phyloP scores from a whole-genome alignment of 2,113 vertebrate genomes.

The Rhinoderma darwinii region DNA sequence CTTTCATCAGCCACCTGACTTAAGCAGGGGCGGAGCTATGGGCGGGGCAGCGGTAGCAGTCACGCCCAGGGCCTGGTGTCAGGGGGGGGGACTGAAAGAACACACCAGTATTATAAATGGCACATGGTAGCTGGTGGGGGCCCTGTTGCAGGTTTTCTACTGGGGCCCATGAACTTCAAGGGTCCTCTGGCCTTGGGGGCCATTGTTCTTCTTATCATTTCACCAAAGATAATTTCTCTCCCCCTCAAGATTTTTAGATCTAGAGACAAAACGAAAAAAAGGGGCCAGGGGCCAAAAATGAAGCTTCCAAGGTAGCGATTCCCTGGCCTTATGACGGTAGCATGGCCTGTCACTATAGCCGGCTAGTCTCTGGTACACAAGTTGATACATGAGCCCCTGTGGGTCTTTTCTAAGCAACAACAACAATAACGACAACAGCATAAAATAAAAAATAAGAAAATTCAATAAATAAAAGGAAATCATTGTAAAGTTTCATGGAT shows the following conservation, averaged over 20 bases:
- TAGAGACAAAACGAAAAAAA: background rate
- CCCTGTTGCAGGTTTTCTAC: no score
- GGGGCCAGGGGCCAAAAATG: background rate
- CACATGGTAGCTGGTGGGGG: no score
- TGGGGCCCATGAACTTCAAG: no score
- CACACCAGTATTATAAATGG: no score
- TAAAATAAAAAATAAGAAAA: background rate
- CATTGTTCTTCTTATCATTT: background rate
- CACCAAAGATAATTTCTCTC: background rate
- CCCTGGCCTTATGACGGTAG: background rate
- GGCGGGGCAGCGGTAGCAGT: no score
- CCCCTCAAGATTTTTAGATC: background rate
- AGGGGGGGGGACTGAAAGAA: no score
- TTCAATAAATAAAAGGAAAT: conserved; percentile 30
- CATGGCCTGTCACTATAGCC: background rate
- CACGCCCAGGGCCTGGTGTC: no score
- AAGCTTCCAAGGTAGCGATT: background rate
- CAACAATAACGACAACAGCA: background rate
- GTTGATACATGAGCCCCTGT: conserved; percentile 7
- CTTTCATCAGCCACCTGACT: no score
- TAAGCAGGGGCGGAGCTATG: no score
- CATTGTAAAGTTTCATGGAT: background rate
- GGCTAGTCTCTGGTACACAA: background rate
- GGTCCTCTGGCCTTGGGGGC: background rate
- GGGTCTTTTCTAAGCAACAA: background rate